Evolutionary conservation across 35 echinoderm and acorn worm species (phyloP).

Genomic region (Hemicentrotus pulcherrimus): DNA sequence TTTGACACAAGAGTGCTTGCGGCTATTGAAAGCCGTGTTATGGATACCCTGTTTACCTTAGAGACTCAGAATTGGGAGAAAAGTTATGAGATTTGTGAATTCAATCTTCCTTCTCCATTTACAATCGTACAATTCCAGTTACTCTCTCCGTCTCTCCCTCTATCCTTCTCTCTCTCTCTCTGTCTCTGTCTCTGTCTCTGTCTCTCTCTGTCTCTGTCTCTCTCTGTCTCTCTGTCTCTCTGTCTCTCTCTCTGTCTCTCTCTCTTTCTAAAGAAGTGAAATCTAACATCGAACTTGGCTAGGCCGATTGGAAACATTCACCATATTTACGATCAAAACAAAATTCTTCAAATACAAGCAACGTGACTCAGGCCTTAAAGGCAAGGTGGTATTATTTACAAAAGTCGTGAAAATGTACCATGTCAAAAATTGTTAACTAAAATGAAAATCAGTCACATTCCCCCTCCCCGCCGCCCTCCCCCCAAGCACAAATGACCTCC

Average conservation of each 20-base stretch:
- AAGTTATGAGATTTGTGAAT: constrained; percentile 21
- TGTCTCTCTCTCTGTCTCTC: neutral
- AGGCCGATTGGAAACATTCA: neutral
- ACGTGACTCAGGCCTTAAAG: constrained; percentile 17
- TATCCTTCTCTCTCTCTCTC: neutral
- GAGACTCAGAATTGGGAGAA: constrained; percentile 17
- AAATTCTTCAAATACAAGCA: constrained; percentile 34
- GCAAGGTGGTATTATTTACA: neutral
- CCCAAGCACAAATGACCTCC: neutral
- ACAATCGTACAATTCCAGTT: neutral
- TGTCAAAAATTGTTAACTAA: neutral
- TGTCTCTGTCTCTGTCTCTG: neutral
- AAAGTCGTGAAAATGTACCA: neutral
- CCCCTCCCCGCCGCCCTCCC: no score
- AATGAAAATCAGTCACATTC: neutral
- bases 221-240: neutral
- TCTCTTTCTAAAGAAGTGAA: neutral
- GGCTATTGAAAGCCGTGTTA: neutral
- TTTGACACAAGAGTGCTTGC: neutral
- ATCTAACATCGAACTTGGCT: neutral
- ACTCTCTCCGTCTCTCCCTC: neutral
- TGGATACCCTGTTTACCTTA: constrained; percentile 23
- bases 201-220: neutral
- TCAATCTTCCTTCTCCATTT: constrained; percentile 28
- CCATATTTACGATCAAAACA: constrained; percentile 52